These are phyloP conservation scores for Esox niger DNA, from an alignment of 2,113 vertebrate species.

Conservation along the genomic window DNA sequence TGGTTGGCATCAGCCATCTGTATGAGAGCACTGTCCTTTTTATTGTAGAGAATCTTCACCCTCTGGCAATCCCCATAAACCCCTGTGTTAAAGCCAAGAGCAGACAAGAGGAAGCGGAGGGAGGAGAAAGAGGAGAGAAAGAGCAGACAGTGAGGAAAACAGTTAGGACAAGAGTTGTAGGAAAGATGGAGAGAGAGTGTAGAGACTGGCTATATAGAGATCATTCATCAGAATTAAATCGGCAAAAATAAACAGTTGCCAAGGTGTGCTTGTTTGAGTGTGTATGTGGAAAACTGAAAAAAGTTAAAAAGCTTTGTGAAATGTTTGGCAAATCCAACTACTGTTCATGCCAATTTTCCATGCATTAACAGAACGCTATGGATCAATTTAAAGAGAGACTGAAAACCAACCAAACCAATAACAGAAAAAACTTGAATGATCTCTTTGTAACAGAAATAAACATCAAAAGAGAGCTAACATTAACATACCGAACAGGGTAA, in stretches of 20 bases:
- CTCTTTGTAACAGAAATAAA: slow-evolving; percentile 22
- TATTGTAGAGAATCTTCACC: slow-evolving; percentile 99
- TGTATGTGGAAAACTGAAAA: slow-evolving; percentile 80
- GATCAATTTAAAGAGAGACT: slow-evolving; percentile 47
- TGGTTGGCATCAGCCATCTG: slow-evolving; percentile 97
- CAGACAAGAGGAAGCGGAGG: slow-evolving; percentile 73
- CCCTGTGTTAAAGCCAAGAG: slow-evolving; percentile 85
- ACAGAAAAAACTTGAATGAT: slow-evolving; percentile 33
- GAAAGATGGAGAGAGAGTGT: slow-evolving; percentile 62
- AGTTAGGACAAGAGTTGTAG: slow-evolving; percentile 70
- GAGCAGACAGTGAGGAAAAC: slow-evolving; percentile 62
- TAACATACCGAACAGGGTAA: slow-evolving; percentile 91
- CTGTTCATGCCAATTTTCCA: slow-evolving; percentile 83
- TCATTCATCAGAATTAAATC: slow-evolving; percentile 82
- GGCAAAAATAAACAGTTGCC: slow-evolving; percentile 78
- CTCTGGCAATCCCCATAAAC: slow-evolving; percentile 98
- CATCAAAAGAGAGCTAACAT: slow-evolving; percentile 87
- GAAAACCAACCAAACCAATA: slow-evolving; percentile 36
- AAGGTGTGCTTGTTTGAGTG: slow-evolving; percentile 71
- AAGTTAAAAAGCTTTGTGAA: slow-evolving; percentile 78
- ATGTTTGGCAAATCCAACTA: slow-evolving; percentile 80
- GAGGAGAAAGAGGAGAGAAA: slow-evolving; percentile 69
- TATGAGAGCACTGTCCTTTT: slow-evolving; percentile 98
- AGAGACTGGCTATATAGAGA: slow-evolving; percentile 48
- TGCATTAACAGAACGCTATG: slow-evolving; percentile 87